phyloP scores from a whole-genome alignment of 2,797 vertebrate genomes.

The Sebastes matsubarae region DNA sequence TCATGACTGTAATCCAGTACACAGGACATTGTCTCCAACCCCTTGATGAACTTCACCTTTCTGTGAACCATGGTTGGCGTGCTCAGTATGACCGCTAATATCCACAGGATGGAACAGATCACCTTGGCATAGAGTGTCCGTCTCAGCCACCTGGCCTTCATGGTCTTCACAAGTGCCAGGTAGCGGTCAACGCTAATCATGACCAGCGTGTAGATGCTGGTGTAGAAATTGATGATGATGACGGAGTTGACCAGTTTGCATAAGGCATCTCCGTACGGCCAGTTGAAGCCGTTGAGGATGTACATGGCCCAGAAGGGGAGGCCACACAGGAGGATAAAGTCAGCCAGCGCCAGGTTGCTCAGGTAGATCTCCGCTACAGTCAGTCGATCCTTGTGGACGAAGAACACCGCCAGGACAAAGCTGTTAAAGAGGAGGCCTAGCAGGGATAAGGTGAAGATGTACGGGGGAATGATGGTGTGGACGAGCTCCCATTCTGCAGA shows the following conservation, averaged over 20 bases:
- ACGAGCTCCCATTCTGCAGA: conserved; percentile 75
- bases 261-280: conserved; percentile 88
- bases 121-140: conserved; percentile 83
- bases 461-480: conserved; percentile 71
- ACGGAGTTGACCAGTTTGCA: conserved; percentile 86
- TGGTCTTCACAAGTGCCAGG: conserved; percentile 90
- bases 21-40: conserved; percentile 68
- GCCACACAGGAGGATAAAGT: conserved; percentile 84
- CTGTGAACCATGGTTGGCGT: conserved; percentile 81
- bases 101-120: conserved; percentile 86
- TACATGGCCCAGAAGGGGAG: conserved; percentile 93
- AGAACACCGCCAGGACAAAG: conserved; percentile 87
- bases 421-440: conserved; percentile 85
- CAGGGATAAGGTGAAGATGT: conserved; percentile 75
- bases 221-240: conserved; percentile 86
- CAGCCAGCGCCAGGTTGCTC: conserved; percentile 88
- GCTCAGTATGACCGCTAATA: conserved; percentile 81
- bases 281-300: conserved; percentile 84
- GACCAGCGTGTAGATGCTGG: conserved; percentile 89
- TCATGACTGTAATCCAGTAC: conserved; percentile 57
- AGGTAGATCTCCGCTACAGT: conserved; percentile 92
- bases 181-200: conserved; percentile 94
- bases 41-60: conserved; percentile 46
- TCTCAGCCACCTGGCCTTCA: conserved; percentile 86
- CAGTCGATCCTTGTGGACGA: conserved; percentile 83